Base-by-base conservation (phyloP, 1,140 invertebrate genomes). In the Philaenus spumarius region DNA sequence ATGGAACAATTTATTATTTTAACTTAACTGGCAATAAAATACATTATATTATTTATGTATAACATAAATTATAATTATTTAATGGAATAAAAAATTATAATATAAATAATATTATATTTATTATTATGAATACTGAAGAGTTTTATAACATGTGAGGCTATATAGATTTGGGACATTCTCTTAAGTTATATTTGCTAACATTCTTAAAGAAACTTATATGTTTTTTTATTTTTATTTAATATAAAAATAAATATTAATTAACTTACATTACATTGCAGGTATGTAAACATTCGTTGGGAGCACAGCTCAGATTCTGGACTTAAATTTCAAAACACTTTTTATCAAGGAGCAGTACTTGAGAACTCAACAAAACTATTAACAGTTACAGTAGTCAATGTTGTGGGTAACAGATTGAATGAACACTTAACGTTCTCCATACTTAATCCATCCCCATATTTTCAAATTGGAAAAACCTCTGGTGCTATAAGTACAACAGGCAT, bases 381-480 rank as follows among this genome's bases (percentile, higher is more conserved):
- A 1, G 81, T 97, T 1, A 82, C 84, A 39, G 85, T 95, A 2
- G 83, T 96, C 1, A 91, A 89, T 71, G 89, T 95, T 7, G 73
- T 93, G 4, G 93, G 93, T 3, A 89, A 83, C 64, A 81, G 81
- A 9, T 75, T 96, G 20, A 90, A 94, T 71, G 92, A 96, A 71
- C 90, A 96, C 71, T 74, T 97, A 0, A 77, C 85, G 62, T 97
- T 95, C 72, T 76, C 77, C 35, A 90, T 97, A 56, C 75, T 96
- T 1, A 97, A 97, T 78, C 91, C 93, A 0, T 88, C 85, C 0
- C 80, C 86, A 51, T 83, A 93, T 75, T 98, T 98, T 71, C 79
- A 80, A 52, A 95, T 98, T 69, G 92, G 95, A 22, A 67, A 75
- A 17, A 92, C 90, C n/a, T 95, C 94, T 19, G 93, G 92, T 19